Conservation (phyloP, 53 echinoderm and acorn worm genomes). For the Echinarachnius parma region DNA sequence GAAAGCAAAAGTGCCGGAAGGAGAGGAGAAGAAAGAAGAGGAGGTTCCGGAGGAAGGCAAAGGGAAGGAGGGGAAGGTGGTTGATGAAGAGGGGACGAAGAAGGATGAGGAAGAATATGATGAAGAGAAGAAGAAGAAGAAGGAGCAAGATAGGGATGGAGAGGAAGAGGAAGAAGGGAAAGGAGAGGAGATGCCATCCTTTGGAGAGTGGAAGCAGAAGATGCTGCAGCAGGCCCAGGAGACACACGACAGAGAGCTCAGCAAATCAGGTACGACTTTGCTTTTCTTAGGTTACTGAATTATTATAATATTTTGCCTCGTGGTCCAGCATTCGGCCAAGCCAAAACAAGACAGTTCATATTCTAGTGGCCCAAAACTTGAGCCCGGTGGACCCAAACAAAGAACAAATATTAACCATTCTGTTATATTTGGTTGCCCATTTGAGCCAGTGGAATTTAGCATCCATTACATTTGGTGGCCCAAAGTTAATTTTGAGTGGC, state of each 20-base stretch:
- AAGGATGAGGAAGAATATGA: background rate
- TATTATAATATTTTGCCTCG: too few species aligned
- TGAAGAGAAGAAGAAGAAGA: background rate
- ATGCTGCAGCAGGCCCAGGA: slow-evolving; percentile 75
- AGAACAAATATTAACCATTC: too few species aligned
- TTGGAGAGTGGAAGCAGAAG: slow-evolving; percentile 92
- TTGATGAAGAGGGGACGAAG: background rate
- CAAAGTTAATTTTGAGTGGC: too few species aligned
- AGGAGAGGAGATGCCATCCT: slow-evolving; percentile 75
- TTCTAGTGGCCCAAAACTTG: too few species aligned
- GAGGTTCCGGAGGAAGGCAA: background rate
- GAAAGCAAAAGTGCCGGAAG: background rate
- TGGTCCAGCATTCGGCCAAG: too few species aligned
- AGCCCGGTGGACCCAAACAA: too few species aligned
- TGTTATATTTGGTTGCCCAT: too few species aligned
- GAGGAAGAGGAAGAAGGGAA: slow-evolving; percentile 26
- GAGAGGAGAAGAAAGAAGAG: background rate
- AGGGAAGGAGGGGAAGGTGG: background rate
- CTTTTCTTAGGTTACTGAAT: background rate
- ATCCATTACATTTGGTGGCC: too few species aligned
- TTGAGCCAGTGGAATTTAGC: too few species aligned
- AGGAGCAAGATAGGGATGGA: background rate
- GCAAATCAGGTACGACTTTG: background rate
- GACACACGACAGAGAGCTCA: slow-evolving; percentile 47
- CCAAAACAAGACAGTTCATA: too few species aligned